Percentiles rank a stretch among this genome's conserved stretches.
These are phyloP conservation scores for Camelus bactrianus DNA, from an alignment of 2,113 vertebrate species.

Conservation along the genomic window DNA sequence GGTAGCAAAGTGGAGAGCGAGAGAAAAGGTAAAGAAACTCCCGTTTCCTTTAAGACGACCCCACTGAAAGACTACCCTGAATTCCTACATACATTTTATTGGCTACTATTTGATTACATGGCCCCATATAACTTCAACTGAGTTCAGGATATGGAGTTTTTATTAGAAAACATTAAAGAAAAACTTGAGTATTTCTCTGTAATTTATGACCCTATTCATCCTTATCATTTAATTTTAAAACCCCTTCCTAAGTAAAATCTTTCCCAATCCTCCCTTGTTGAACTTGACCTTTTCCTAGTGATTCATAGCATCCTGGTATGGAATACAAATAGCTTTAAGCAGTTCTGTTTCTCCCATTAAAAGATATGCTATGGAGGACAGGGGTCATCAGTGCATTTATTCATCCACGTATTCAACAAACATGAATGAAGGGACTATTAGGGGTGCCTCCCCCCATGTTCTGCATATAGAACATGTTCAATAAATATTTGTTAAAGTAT, in stretches of 20 bases:
- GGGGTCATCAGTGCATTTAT: accelerated
- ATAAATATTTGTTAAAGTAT: not conserved
- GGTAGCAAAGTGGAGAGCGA: not conserved
- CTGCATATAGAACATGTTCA: not conserved
- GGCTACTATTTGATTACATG: not conserved
- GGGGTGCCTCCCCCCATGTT: not conserved
- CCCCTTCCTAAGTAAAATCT: not conserved
- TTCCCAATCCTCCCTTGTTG: not conserved
- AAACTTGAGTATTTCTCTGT: not conserved
- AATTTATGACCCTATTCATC: not conserved
- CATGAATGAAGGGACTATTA: not conserved
- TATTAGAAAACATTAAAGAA: not conserved
- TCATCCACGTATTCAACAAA: not conserved
- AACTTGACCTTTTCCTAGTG: conserved; percentile 17
- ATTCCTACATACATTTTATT: not conserved
- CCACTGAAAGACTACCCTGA: not conserved
- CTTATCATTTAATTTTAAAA: not conserved
- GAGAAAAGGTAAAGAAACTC: accelerated
- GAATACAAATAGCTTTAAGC: not conserved
- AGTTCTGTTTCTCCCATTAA: not conserved
- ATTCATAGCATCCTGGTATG: not conserved
- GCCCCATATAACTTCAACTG: not conserved
- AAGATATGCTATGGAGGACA: too few relatives aligned
- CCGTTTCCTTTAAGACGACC: not conserved
- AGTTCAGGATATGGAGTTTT: not conserved